A percentile compares a stretch with the other conserved stretches of the same genome.
These are phyloP conservation scores for Merluccius polli DNA, from an alignment of 2,797 vertebrate genomes.

Conservation along the genomic window DNA sequence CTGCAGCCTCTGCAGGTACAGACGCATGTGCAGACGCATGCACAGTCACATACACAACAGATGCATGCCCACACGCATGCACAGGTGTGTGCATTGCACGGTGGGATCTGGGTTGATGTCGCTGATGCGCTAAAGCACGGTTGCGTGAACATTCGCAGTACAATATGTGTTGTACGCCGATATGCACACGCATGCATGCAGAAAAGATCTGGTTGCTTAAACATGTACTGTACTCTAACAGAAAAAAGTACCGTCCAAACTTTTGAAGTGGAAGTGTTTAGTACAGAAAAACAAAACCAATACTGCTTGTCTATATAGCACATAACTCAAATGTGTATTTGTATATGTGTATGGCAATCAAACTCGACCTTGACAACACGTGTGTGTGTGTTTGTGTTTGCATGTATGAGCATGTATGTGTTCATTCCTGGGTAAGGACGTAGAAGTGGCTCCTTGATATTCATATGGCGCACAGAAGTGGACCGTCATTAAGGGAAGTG, in stretches of 20 bases:
- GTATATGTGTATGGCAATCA: no score
- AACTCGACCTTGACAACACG: background rate
- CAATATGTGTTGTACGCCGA: no score
- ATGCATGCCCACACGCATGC: constrained; percentile 6
- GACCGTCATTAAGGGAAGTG: constrained; percentile 23
- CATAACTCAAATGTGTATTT: no score
- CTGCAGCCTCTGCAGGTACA: constrained; percentile 93
- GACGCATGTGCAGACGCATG: constrained; percentile 3
- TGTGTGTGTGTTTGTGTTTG: background rate
- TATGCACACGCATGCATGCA: no score
- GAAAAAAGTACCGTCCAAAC: no score
- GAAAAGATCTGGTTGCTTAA: no score
- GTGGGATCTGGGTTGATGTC: background rate
- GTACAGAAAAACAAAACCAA: no score
- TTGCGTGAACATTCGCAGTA: no score
- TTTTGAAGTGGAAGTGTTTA: no score
- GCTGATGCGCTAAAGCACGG: background rate
- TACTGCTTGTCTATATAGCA: no score
- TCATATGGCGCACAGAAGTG: constrained; percentile 2
- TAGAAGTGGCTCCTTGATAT: constrained; percentile 1
- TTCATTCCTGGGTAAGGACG: background rate
- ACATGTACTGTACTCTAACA: no score
- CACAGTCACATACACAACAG: no score
- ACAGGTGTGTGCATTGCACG: background rate
- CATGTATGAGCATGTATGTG: background rate